A percentile compares a stretch with the other conserved stretches of the same genome.
These are phyloP conservation scores for Euplagia quadripunctaria DNA, from an alignment of 2,888 invertebrate genomes.

Conservation along the genomic window DNA sequence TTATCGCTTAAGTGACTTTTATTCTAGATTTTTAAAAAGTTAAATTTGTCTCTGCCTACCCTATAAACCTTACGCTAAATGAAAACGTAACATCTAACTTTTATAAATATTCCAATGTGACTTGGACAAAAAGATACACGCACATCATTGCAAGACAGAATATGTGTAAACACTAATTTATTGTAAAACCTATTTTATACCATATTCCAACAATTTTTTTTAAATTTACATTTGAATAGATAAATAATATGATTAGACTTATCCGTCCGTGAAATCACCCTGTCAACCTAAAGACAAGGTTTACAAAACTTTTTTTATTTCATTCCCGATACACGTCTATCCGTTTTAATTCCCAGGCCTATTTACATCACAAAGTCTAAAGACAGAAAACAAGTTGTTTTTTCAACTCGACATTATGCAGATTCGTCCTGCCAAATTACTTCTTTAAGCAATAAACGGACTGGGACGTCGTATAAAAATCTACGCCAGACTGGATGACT, in stretches of 20 bases:
- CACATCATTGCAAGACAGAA: too few species aligned
- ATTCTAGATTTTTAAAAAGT: neutral
- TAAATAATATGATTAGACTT: neutral
- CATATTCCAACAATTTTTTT: too few species aligned
- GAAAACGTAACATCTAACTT: too few species aligned
- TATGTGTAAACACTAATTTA: too few species aligned
- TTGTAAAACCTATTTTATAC: too few species aligned
- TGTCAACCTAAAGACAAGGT: neutral
- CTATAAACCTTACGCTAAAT: too few species aligned
- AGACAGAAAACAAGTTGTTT: conserved; percentile 76
- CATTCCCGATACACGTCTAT: neutral
- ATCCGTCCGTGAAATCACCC: neutral
- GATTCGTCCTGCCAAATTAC: conserved; percentile 81
- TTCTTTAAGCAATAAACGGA: conserved; percentile 84
- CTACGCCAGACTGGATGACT: conserved; percentile 70
- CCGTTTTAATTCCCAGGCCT: conserved; percentile 18
- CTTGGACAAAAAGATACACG: too few species aligned
- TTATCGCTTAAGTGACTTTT: neutral
- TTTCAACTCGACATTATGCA: conserved; percentile 79
- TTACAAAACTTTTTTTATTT: neutral
- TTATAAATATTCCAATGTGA: too few species aligned
- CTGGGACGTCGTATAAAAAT: conserved; percentile 78
- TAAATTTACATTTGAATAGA: too few species aligned
- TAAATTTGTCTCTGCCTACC: too few species aligned
- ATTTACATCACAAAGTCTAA: conserved; percentile 61